Percentiles rank a stretch among this genome's conserved stretches.
phyloP scores from a whole-genome alignment of 2,113 vertebrate species.

The Psammodynastes pulverulentus region DNA sequence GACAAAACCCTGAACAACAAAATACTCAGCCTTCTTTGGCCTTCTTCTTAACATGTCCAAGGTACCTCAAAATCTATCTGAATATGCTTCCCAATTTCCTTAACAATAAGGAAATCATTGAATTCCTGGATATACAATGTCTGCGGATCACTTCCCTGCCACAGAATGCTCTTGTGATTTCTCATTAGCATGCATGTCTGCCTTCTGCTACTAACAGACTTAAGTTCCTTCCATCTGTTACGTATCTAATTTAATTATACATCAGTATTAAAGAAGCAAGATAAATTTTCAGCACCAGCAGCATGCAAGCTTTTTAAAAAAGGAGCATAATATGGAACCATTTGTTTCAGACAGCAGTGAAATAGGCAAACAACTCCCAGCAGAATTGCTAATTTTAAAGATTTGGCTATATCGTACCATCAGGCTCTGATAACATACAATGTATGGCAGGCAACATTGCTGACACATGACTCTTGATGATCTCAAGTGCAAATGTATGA shows the following conservation, averaged over 20 bases:
- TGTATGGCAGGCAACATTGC: not conserved
- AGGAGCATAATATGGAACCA: slow-evolving; percentile 21
- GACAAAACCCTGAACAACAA: not conserved
- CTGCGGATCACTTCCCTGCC: slow-evolving; percentile 16
- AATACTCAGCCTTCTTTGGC: not conserved
- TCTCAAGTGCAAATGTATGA: too few relatives aligned
- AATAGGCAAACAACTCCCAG: not conserved
- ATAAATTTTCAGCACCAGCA: not conserved
- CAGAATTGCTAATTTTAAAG: not conserved
- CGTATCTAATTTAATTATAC: slow-evolving; percentile 57
- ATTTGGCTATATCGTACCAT: not conserved
- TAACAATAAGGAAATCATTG: slow-evolving; percentile 33
- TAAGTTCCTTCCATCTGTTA: slow-evolving; percentile 63
- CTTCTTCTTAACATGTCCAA: not conserved
- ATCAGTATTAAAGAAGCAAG: slow-evolving; percentile 10
- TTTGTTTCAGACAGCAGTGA: slow-evolving; percentile 7
- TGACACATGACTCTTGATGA: not conserved
- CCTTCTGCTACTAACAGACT: slow-evolving; percentile 61
- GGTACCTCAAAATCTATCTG: not conserved
- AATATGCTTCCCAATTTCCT: slow-evolving; percentile 6
- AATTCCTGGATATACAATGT: slow-evolving; percentile 33
- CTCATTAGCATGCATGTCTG: slow-evolving; percentile 49
- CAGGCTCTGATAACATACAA: not conserved
- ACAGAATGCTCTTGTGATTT: slow-evolving; percentile 47
- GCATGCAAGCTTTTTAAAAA: slow-evolving; percentile 16